Base-by-base conservation (phyloP, 2,113 vertebrate species). In the Rhinolophus sinicus region DNA sequence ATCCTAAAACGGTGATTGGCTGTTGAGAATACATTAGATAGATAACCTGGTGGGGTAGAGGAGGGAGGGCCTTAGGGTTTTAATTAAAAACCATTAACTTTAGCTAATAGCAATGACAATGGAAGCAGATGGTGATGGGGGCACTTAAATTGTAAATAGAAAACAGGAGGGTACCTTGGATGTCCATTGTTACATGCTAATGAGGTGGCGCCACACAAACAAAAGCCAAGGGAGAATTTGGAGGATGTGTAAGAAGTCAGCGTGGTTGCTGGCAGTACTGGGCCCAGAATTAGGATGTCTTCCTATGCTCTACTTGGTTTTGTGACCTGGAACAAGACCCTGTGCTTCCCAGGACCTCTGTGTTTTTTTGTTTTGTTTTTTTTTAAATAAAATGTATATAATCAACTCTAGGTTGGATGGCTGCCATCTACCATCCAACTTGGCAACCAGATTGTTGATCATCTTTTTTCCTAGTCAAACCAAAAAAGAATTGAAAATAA, bases 21-120 rank as follows among this genome's bases (percentile, higher is more conserved):
- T 72, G 62, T 40, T 1, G 1, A 38, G 72, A 92, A 96, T 78
- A 93, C 72, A 52, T 28, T 88, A 58, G 11, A 38, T 11, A 60
- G 64, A 70, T 90, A 90, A 87, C 40, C 8, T 40, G 24, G 58
- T 90, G 3, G 52, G 56, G 35, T 60, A 24, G 28, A 24, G 44
- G 14, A 76, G 19, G 44, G 33, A 33, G 22, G 5, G 19, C 35
- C 40, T 94, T 72, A 50, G 35, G 44, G 33, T 91, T 93, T 97
- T 96, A 93, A 97, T 93, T 88, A 90, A 97, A 90, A 84, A 72
- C 56, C 77, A 86, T 93, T 95, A 97, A 50, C 86, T 95, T 88
- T 78, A 89, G 69, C 82, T 94, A 97, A 97, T 94, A 95, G 67
- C 86, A 89, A 87, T 84, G 84, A 95, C 89, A 97, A 96, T 91